Conservation (phyloP, 2,113 vertebrate genomes). For the Antigone vipio region DNA sequence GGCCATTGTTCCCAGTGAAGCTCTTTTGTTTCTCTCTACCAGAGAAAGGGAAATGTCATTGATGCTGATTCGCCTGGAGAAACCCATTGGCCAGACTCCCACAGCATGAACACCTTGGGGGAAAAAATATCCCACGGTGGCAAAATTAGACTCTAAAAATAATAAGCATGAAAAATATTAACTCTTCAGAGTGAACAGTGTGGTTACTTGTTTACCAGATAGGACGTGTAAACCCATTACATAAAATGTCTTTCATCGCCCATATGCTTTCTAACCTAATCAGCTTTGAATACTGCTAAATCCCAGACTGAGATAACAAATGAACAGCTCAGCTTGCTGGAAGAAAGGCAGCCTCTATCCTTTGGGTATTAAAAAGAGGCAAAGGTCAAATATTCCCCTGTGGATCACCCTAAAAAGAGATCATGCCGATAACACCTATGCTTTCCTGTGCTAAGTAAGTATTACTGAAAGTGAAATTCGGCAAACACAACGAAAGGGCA, state of each 20-base stretch:
- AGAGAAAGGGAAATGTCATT: neutral
- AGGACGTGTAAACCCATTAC: conserved; percentile 82
- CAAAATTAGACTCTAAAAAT: neutral
- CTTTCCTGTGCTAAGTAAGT: neutral
- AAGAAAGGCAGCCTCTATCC: conserved; percentile 67
- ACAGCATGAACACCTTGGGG: neutral
- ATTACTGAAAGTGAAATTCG: conserved; percentile 3
- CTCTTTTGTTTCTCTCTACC: neutral
- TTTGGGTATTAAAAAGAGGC: conserved; percentile 23
- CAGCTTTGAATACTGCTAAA: conserved; percentile 88
- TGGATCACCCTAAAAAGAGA: conserved; percentile 44
- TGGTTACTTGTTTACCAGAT: conserved; percentile 61
- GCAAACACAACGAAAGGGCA: neutral
- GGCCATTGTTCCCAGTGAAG: neutral
- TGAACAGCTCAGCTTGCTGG: conserved; percentile 74
- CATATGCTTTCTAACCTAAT: conserved; percentile 86
- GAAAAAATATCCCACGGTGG: neutral
- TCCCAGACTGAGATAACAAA: conserved; percentile 87
- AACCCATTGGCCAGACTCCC: neutral
- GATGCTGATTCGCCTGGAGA: neutral
- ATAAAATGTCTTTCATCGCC: conserved; percentile 80
- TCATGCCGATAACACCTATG: neutral
- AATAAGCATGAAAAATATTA: neutral
- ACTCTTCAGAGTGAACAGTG: neutral
- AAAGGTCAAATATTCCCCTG: conserved; percentile 51